These are phyloP conservation scores for Ailurus styani DNA, from an alignment of 2,113 vertebrate genomes.

Conservation along the genomic window DNA sequence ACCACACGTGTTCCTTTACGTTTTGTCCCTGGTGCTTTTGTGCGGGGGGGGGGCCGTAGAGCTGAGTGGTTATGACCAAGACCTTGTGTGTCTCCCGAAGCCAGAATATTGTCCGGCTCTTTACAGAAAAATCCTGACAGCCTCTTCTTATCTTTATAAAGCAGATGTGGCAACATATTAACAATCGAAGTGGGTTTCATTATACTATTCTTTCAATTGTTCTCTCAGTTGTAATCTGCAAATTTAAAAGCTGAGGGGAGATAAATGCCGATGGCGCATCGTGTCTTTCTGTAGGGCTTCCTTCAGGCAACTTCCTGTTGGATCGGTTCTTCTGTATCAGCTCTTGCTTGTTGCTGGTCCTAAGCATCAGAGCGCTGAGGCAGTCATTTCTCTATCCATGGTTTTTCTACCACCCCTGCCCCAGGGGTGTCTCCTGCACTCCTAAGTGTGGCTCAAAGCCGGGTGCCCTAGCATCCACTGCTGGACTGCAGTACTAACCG, in stretches of 20 bases:
- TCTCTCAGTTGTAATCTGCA: background rate
- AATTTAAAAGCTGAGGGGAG: background rate
- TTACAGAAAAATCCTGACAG: background rate
- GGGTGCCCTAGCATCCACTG: background rate
- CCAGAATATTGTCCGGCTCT: background rate
- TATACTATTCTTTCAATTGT: background rate
- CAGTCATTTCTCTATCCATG: background rate
- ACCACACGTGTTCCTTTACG: background rate
- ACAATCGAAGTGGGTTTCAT: background rate
- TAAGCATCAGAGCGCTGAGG: background rate
- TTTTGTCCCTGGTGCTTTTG: background rate
- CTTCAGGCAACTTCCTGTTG: background rate
- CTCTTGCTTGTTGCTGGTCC: background rate
- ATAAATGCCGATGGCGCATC: background rate
- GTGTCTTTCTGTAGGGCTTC: background rate
- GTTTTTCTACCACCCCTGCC: background rate
- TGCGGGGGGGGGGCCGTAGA: fast-evolving
- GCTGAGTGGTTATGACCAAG: background rate
- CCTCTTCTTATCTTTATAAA: background rate
- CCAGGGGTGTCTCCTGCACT: background rate
- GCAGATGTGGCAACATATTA: background rate
- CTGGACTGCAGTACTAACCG: too few species aligned
- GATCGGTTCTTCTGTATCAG: background rate
- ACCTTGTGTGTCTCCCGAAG: background rate
- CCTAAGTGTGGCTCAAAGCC: background rate